These are phyloP conservation scores for Erythrocercus mccallii DNA, from an alignment of 2,113 vertebrate species.

Conservation along the genomic window DNA sequence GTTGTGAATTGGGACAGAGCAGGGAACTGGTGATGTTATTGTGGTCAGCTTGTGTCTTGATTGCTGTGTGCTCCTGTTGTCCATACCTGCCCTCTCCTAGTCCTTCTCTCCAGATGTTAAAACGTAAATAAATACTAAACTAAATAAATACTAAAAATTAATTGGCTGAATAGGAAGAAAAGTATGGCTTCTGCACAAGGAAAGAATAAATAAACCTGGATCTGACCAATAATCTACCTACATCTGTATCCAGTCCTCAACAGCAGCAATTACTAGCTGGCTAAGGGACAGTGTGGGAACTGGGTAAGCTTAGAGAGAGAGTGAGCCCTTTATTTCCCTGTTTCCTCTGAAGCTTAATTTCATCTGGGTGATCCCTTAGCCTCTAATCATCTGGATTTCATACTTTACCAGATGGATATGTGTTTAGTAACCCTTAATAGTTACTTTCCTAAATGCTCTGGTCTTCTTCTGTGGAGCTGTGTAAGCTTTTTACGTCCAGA, in stretches of 20 bases:
- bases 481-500: not conserved
- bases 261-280: not conserved
- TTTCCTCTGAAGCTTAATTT: not conserved
- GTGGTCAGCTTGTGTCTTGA: not conserved
- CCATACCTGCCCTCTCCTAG: accelerated
- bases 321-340: not conserved
- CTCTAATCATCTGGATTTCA: not conserved
- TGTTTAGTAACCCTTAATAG: not conserved
- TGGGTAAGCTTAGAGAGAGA: not conserved
- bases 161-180: not conserved
- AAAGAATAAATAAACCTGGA: not conserved
- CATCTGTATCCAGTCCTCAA: not conserved
- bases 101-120: not conserved
- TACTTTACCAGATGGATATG: not conserved
- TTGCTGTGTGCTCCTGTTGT: not conserved
- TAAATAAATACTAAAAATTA: not conserved
- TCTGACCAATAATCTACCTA: not conserved
- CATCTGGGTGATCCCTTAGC: not conserved
- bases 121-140: not conserved
- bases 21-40: not conserved
- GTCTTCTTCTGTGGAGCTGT: not conserved
- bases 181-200: not conserved
- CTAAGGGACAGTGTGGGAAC: not conserved
- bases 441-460: not conserved
- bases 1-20: not conserved